Conservation (phyloP, 2,888 invertebrate species). For the Polia nebulosa region DNA sequence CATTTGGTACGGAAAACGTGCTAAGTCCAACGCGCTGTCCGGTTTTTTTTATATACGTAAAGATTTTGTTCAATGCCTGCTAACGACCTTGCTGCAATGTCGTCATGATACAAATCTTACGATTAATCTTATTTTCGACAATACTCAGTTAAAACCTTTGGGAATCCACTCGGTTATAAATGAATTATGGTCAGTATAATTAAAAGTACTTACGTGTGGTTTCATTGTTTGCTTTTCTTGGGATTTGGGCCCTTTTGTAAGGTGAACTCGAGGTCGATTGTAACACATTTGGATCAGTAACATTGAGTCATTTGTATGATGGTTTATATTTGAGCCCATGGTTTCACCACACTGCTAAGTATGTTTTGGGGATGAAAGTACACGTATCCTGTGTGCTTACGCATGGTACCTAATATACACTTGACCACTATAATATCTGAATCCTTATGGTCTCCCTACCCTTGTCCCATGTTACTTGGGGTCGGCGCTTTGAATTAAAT, state of each 20-base stretch:
- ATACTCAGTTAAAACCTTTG: slow-evolving; percentile 48
- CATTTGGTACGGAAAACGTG: too few species aligned
- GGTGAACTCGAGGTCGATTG: slow-evolving; percentile 20
- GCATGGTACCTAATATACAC: too few species aligned
- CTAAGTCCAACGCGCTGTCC: too few species aligned
- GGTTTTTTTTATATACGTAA: too few species aligned
- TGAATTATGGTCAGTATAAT: slow-evolving; percentile 35
- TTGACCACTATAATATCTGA: too few species aligned
- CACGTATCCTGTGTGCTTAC: too few species aligned
- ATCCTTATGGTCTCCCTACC: neutral
- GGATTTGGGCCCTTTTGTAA: slow-evolving; percentile 35
- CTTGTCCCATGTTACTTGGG: neutral
- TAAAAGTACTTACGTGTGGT: slow-evolving; percentile 16
- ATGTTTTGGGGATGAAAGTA: neutral
- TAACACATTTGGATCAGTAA: slow-evolving; percentile 11
- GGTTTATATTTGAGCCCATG: neutral
- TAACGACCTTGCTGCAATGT: slow-evolving; percentile 60
- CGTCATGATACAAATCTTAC: slow-evolving; percentile 50
- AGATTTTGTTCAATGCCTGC: slow-evolving; percentile 34
- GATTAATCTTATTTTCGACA: slow-evolving; percentile 49
- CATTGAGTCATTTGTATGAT: neutral
- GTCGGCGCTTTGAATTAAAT: neutral
- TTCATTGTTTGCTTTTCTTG: slow-evolving; percentile 44
- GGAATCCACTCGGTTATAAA: slow-evolving; percentile 45
- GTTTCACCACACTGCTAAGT: too few species aligned